A percentile compares a stretch with the other conserved stretches of the same genome.
Conservation (phyloP, 2,797 vertebrate species). For the Basileuterus tristriatus region DNA sequence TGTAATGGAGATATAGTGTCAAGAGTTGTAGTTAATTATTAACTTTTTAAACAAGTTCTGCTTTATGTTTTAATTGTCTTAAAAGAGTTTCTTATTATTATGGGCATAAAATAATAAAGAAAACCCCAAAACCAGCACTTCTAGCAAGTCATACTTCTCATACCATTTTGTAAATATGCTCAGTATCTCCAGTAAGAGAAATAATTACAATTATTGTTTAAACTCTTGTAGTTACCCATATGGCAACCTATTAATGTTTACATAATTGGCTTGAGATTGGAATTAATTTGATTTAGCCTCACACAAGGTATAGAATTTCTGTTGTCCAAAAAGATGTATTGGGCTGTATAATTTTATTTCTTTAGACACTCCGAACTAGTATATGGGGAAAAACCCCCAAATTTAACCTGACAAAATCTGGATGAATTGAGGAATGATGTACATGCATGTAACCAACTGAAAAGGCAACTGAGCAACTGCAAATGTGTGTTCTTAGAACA, state of each 20-base stretch:
- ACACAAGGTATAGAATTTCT: background rate
- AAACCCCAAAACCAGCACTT: accelerated
- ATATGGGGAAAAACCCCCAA: accelerated
- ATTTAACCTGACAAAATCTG: background rate
- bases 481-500: background rate
- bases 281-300: background rate
- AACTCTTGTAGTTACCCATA: background rate
- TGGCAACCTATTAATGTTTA: background rate
- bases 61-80: background rate
- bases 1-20: background rate
- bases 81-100: background rate
- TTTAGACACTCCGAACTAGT: background rate
- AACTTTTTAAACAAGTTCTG: background rate
- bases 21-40: background rate
- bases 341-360: background rate
- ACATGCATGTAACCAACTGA: background rate
- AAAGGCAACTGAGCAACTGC: background rate
- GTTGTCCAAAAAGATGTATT: background rate
- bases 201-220: background rate
- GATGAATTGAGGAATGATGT: background rate
- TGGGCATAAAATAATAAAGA: background rate
- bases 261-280: background rate
- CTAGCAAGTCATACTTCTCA: background rate
- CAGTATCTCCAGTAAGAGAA: background rate
- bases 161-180: background rate